A percentile compares a stretch with the other conserved stretches of the same genome.
These are phyloP conservation scores for Euproctis similis DNA, from an alignment of 2,888 invertebrate genomes.

Conservation along the genomic window DNA sequence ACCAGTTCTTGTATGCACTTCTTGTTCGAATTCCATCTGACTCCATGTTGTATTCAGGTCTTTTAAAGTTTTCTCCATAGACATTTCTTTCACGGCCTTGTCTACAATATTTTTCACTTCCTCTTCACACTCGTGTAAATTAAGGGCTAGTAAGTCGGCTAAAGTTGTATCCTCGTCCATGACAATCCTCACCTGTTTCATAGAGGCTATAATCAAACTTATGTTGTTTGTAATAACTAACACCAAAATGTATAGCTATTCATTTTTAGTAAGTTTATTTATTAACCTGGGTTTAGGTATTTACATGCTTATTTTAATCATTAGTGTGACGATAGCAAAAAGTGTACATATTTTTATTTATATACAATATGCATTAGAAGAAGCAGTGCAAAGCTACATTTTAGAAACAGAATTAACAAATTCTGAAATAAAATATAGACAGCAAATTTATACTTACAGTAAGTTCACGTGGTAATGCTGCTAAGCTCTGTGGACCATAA, in stretches of 20 bases:
- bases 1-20: conserved; percentile 90
- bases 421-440: too few species aligned
- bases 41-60: conserved; percentile 95
- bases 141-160: conserved; percentile 91
- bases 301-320: too few species aligned
- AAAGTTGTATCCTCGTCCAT: conserved; percentile 95
- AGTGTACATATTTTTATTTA: conserved; percentile 8
- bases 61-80: conserved; percentile 95
- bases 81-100: conserved; percentile 98
- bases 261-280: too few species aligned
- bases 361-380: conserved; percentile 9
- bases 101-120: conserved; percentile 98
- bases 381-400: conserved; percentile 8
- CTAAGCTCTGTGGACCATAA: conserved; percentile 85
- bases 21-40: conserved; percentile 93
- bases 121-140: conserved; percentile 97
- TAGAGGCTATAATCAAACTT: background rate
- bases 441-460: conserved; percentile 83
- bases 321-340: too few species aligned
- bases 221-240: too few species aligned
- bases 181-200: conserved; percentile 89
- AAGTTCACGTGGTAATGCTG: conserved; percentile 85
- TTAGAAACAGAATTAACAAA: too few species aligned
- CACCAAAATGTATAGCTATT: too few species aligned
- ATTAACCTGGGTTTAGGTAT: too few species aligned